These are phyloP conservation scores for Xenentodon cancila DNA, from an alignment of 2,797 vertebrate species.

Conservation along the genomic window DNA sequence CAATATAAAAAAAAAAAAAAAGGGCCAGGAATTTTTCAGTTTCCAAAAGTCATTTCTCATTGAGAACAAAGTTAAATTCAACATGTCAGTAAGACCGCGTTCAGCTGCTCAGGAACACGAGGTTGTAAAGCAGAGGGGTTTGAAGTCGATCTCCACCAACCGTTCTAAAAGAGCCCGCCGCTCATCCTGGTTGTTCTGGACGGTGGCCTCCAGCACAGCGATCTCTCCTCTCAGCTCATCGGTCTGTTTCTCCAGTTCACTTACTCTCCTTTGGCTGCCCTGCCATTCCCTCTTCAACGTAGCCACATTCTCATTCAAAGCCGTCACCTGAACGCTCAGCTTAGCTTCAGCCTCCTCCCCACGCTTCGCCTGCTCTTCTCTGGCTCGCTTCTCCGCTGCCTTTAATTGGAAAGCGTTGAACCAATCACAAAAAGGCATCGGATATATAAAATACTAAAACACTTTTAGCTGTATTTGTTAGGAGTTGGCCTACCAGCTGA, in stretches of 20 bases:
- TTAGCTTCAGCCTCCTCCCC: slow-evolving; percentile 90
- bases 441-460: not conserved
- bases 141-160: slow-evolving; percentile 59
- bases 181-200: slow-evolving; percentile 98
- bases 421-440: not conserved
- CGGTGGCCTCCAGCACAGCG: slow-evolving; percentile 95
- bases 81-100: too few species aligned
- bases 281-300: slow-evolving; percentile 98
- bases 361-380: slow-evolving; percentile 85
- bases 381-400: slow-evolving; percentile 87
- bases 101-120: not conserved
- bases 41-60: too few species aligned
- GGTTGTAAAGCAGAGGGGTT: not conserved
- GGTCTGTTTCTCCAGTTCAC: slow-evolving; percentile 95
- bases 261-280: slow-evolving; percentile 90
- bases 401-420: slow-evolving; percentile 43
- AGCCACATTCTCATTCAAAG: slow-evolving; percentile 94
- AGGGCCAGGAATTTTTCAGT: too few species aligned
- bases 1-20: too few species aligned
- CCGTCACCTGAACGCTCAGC: slow-evolving; percentile 89
- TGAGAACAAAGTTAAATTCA: too few species aligned
- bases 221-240: slow-evolving; percentile 97
- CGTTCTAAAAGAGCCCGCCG: slow-evolving; percentile 93
- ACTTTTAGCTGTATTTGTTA: not conserved
- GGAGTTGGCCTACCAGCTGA: slow-evolving; percentile 83